phyloP scores from a whole-genome alignment of 2,797 vertebrate species.

The Cottoperca gobio region DNA sequence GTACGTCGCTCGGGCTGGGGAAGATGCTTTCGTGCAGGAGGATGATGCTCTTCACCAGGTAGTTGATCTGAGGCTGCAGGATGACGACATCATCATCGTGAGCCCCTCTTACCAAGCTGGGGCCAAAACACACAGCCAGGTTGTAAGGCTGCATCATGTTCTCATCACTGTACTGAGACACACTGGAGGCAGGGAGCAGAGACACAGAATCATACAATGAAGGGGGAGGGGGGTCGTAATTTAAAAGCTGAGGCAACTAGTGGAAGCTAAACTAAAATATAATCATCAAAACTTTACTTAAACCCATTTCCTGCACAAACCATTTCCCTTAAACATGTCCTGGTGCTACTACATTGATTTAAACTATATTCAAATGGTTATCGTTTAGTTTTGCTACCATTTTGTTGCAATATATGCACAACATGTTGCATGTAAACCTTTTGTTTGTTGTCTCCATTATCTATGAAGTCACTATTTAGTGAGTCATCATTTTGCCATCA shows the following conservation, averaged over 20 bases:
- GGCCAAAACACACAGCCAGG: conserved; percentile 94
- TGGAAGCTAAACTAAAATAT: not conserved
- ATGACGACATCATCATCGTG: conserved; percentile 84
- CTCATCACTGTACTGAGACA: conserved; percentile 93
- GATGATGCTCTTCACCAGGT: conserved; percentile 88
- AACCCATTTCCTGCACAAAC: not conserved
- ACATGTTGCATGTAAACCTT: not conserved
- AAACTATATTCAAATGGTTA: not conserved
- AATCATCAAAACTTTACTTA: not conserved
- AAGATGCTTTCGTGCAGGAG: conserved; percentile 87
- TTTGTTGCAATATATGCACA: not conserved
- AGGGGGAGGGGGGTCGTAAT: not conserved
- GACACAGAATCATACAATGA: not conserved
- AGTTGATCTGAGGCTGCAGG: conserved; percentile 89
- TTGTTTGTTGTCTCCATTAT: not conserved
- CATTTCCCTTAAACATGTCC: not conserved
- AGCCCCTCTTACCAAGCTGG: conserved; percentile 86
- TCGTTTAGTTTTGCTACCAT: not conserved
- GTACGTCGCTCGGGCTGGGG: conserved; percentile 79
- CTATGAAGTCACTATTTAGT: not conserved
- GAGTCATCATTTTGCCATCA: not conserved
- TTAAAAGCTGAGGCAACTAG: not conserved
- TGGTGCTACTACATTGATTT: not conserved
- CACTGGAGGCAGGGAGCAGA: conserved; percentile 69
- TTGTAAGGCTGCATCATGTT: conserved; percentile 97